Evolutionary conservation across 2,888 invertebrate genomes (phyloP), one percentile per base, ranked within the genome.

Genomic region (Agrilus mali): DNA sequence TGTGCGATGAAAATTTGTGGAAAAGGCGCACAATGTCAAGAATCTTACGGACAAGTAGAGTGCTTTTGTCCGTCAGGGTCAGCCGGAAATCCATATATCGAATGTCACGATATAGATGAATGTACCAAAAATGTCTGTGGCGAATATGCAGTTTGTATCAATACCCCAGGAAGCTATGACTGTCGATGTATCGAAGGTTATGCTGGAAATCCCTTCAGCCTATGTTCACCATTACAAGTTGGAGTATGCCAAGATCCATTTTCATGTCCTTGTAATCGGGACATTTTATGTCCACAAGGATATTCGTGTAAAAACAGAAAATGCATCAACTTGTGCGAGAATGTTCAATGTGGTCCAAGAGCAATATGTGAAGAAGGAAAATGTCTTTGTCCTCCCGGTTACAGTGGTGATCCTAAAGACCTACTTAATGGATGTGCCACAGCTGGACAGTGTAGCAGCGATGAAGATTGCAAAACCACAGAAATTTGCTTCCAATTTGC

Each of bases 401-500:
- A 83, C 52, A 69, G 68, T 20, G 90, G 90, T 8, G 78, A 86
- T 67, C 80, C 89, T 0, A 75, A 77, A 47, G 82, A 87, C 60
- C 64, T 77, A 5, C 65, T 63, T 34, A 70, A 69, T 45, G 90
- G 90, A 5, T 92, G 92, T 57, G 72, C 73, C 46, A 68, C 80
- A 37, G 76, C 79, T 33, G 83, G 82, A 15, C 85, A 83, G 55
- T 93, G 92, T 59, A 72, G 73, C 49, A 85, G 83, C 50, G 88
- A 92, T 61, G 75, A 79, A 2, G 86, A 89, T 53, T 93, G 93
- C 59, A 77, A 78, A 50, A 78, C 82, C 55, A 77, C 84, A 2
- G 85, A 92, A 68, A 90, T 92, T 56, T 93, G 92, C 63, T 87
- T 90, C 68, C 87, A 88, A 68, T 66, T 86, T 22, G 80, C 82